phyloP scores from a whole-genome alignment of 2,113 vertebrate genomes.

The Puma concolor region DNA sequence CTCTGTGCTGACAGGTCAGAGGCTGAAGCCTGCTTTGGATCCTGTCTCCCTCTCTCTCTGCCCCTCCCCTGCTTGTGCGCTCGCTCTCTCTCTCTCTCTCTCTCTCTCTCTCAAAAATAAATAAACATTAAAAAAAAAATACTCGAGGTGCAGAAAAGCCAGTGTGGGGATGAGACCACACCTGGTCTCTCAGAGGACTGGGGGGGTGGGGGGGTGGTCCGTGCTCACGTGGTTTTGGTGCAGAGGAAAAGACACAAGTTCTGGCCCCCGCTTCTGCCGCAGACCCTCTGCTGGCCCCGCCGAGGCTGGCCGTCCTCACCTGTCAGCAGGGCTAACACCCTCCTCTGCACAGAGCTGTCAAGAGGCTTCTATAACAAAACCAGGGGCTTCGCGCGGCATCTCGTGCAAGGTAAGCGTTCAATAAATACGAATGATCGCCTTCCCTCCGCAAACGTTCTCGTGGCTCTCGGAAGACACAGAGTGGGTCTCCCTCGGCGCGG shows the following conservation, averaged over 20 bases:
- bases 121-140: too few relatives aligned
- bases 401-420: neutral
- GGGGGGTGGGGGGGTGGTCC: accelerated
- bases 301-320: neutral
- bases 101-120: too few relatives aligned
- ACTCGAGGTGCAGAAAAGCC: accelerated
- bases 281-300: too few relatives aligned
- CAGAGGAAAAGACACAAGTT: accelerated
- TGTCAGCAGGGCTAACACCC: neutral
- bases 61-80: too few relatives aligned
- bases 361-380: neutral
- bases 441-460: accelerated
- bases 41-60: too few relatives aligned
- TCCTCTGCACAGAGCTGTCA: neutral
- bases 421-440: accelerated
- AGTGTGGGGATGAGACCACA: accelerated
- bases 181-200: accelerated
- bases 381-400: accelerated
- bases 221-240: accelerated
- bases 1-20: too few relatives aligned
- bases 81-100: too few relatives aligned
- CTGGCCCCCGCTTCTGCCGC: neutral
- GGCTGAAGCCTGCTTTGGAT: too few relatives aligned
- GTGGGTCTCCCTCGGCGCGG: accelerated
- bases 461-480: neutral